These are phyloP conservation scores for Merops nubicus DNA, from an alignment of 2,113 vertebrate genomes.

Conservation along the genomic window DNA sequence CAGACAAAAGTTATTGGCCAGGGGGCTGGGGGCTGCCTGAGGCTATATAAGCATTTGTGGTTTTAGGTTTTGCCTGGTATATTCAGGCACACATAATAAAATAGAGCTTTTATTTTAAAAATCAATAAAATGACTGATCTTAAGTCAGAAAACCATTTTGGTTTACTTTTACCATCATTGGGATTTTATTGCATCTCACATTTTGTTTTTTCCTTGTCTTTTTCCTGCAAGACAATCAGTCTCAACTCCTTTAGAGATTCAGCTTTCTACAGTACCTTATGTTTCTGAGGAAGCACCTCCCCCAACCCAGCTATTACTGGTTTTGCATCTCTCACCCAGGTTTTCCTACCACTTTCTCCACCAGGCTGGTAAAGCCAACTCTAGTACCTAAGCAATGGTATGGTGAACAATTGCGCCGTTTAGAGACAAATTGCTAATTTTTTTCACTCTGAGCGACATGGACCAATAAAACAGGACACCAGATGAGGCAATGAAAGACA, in stretches of 20 bases:
- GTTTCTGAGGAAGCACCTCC: neutral
- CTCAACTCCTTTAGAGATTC: neutral
- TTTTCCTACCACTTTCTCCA: neutral
- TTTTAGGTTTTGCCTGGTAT: conserved; percentile 47
- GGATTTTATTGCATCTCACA: conserved; percentile 32
- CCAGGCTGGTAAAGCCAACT: neutral
- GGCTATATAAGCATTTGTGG: neutral
- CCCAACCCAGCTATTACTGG: neutral
- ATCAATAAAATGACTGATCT: conserved; percentile 71
- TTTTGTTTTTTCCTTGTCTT: conserved; percentile 16
- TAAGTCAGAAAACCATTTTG: conserved; percentile 53
- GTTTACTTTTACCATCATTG: conserved; percentile 42
- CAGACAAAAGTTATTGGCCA: conserved; percentile 64
- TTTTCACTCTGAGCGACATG: neutral
- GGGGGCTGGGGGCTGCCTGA: conserved; percentile 15
- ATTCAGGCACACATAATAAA: conserved; percentile 68
- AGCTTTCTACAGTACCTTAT: neutral
- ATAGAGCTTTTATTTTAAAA: conserved; percentile 63
- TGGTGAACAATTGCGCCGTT: neutral
- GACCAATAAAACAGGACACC: neutral
- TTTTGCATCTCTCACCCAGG: neutral
- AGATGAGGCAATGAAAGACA: neutral
- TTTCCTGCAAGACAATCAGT: conserved; percentile 5
- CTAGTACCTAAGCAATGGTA: neutral
- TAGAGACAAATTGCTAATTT: neutral